These are phyloP conservation scores for Lordiphosa collinella DNA, from an alignment of 1,140 invertebrate genomes.

Conservation along the genomic window DNA sequence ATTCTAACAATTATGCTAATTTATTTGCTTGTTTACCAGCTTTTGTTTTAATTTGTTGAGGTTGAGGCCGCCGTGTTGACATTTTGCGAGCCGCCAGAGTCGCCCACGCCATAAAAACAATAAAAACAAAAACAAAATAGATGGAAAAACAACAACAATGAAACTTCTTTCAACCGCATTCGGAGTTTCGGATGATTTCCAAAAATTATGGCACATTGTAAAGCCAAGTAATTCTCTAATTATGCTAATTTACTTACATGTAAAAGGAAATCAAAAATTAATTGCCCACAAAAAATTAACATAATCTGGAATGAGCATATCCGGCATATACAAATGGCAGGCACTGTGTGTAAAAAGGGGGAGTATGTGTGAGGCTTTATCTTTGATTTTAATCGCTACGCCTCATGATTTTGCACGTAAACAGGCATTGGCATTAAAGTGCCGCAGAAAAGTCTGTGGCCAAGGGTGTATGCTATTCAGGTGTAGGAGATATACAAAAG, in stretches of 20 bases:
- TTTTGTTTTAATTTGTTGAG: slow-evolving; percentile 75
- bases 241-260: slow-evolving; percentile 56
- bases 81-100: slow-evolving; percentile 25
- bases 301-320: slow-evolving; percentile 45
- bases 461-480: no score
- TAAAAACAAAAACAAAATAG: slow-evolving; percentile 5
- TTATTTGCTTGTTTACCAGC: slow-evolving; percentile 74
- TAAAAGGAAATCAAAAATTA: slow-evolving; percentile 67
- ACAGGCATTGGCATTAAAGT: slow-evolving; percentile 22
- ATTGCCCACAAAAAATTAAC: slow-evolving; percentile 47
- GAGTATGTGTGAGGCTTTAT: slow-evolving; percentile 36
- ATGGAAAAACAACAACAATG: not conserved
- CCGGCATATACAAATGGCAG: slow-evolving; percentile 33
- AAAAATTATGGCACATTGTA: slow-evolving; percentile 34
- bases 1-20: slow-evolving; percentile 70
- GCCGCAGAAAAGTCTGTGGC: slow-evolving; percentile 21
- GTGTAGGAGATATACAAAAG: no score
- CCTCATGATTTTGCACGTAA: slow-evolving; percentile 60
- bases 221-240: slow-evolving; percentile 28
- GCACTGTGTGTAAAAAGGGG: slow-evolving; percentile 21
- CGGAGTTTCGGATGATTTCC: slow-evolving; percentile 6
- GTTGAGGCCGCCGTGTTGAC: slow-evolving; percentile 50
- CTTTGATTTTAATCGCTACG: slow-evolving; percentile 54
- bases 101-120: slow-evolving; percentile 18
- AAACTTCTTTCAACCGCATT: not conserved